Evolutionary conservation across 2,113 vertebrate genomes (phyloP), one percentile per base, ranked within the genome.

Genomic region (Stegastes partitus): DNA sequence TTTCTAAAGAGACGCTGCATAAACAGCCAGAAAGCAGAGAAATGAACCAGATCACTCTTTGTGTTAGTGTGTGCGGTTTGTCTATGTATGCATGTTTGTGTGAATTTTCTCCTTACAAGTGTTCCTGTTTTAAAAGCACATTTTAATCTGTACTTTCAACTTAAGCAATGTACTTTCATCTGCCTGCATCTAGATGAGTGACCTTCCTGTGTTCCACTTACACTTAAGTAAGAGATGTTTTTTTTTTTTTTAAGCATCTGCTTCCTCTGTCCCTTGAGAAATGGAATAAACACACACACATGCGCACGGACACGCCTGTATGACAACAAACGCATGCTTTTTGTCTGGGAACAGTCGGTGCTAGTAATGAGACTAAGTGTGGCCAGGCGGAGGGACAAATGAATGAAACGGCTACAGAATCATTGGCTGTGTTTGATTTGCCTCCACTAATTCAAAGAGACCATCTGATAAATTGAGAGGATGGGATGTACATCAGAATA

Each of bases 401-500:
- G 82, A 91, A 90, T 89, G 83, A 90, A 92, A 88, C 65, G 5
- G 82, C 90, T 74, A 87, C 89, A 92, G 87, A 84, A 87, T 83
- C 77, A 81, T 65, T 83, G 44, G 76, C 82, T 84, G 74, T 92
- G 91, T 92, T 93, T 92, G 77, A 90, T 89, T 87, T 79, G 87
- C 88, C 80, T 88, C 83, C 81, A 55, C 89, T 89, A 86, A 92
- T 92, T 93, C 89, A 93, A 85, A 91, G 80, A 86, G 85, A 87
- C 87, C 84, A 83, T 91, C 89, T 89, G 87, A 90, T 91, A 89
- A 89, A 89, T 82, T 80, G 87, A 90, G 85, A 87, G 87, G 82
- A 91, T 90, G 91, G 84, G 84, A 83, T 82, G 85, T 91, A 90
- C 91, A 91, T 91, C 88, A 89, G 86, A 94, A 93, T 87, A 87